Conservation (phyloP, 2,113 vertebrate genomes). For the Perca flavescens region DNA sequence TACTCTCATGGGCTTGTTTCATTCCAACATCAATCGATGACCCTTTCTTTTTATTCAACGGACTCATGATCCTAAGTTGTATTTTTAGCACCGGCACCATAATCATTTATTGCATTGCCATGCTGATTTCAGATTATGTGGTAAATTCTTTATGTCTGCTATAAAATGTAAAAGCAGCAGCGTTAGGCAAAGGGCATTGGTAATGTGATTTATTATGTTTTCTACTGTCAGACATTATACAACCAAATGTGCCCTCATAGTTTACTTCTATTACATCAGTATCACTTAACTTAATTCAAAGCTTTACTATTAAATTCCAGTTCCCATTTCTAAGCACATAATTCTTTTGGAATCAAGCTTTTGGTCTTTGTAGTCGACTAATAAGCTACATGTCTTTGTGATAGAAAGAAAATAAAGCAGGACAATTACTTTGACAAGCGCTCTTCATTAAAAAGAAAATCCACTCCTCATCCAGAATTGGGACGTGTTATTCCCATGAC, state of each 20-base stretch:
- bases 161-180: constrained; percentile 27
- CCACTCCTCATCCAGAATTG: neutral
- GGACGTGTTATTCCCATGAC: constrained; percentile 58
- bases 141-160: constrained; percentile 15
- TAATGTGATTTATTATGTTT: neutral
- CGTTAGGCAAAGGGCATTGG: neutral
- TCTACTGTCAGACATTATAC: neutral
- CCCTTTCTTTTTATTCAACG: constrained; percentile 69
- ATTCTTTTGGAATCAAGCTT: constrained; percentile 24
- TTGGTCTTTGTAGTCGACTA: constrained; percentile 36
- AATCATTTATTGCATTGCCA: constrained; percentile 46
- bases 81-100: constrained; percentile 62
- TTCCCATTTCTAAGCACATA: constrained; percentile 1
- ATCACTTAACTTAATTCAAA: constrained; percentile 12
- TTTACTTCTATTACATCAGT: constrained; percentile 13
- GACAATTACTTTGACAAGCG: constrained; percentile 65
- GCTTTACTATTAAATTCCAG: neutral
- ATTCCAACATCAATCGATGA: constrained; percentile 65
- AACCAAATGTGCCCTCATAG: neutral
- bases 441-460: constrained; percentile 53
- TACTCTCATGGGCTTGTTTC: constrained; percentile 72
- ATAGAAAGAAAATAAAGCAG: constrained; percentile 53
- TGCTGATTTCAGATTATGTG: constrained; percentile 54
- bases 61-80: constrained; percentile 55
- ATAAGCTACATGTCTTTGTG: constrained; percentile 39